Percentiles rank a stretch among this genome's conserved stretches.
These are phyloP conservation scores for Torymus tubicola DNA, from an alignment of 2,888 invertebrate species.

Conservation along the genomic window DNA sequence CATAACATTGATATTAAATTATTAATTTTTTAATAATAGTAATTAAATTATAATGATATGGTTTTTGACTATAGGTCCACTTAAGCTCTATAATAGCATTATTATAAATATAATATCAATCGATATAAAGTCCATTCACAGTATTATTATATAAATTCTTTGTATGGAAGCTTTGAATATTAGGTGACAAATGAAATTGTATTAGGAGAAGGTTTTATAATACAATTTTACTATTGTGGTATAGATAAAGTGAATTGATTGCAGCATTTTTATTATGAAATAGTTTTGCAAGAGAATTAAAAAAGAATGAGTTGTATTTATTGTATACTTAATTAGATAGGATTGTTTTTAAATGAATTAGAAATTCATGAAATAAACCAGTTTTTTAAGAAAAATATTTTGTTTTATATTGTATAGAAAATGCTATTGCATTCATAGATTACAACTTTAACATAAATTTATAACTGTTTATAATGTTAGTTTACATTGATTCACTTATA, in stretches of 20 bases:
- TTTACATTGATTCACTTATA: constrained; percentile 11
- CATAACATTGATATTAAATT: constrained; percentile 1
- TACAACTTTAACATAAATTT: background rate
- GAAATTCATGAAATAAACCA: constrained; percentile 23
- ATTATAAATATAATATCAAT: constrained; percentile 19
- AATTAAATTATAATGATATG: background rate
- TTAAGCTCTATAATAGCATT: constrained; percentile 37
- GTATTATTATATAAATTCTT: constrained; percentile 61
- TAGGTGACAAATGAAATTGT: constrained; percentile 55
- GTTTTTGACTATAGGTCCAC: constrained; percentile 37
- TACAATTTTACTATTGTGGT: constrained; percentile 59
- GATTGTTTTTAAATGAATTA: constrained; percentile 35
- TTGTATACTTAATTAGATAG: constrained; percentile 52
- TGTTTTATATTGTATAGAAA: constrained; percentile 2
- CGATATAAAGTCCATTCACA: constrained; percentile 61
- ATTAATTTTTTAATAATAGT: background rate
- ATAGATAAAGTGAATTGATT: constrained; percentile 50
- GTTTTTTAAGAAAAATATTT: constrained; percentile 25
- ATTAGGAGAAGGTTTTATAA: constrained; percentile 60
- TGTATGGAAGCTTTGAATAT: constrained; percentile 60
- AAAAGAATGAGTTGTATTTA: constrained; percentile 46
- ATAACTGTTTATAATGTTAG: background rate
- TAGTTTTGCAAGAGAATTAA: constrained; percentile 50
- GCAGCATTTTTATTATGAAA: constrained; percentile 60
- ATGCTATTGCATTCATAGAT: constrained; percentile 7